Evolutionary conservation across 2,888 invertebrate species (phyloP).

Genomic region (Seira musarum): DNA sequence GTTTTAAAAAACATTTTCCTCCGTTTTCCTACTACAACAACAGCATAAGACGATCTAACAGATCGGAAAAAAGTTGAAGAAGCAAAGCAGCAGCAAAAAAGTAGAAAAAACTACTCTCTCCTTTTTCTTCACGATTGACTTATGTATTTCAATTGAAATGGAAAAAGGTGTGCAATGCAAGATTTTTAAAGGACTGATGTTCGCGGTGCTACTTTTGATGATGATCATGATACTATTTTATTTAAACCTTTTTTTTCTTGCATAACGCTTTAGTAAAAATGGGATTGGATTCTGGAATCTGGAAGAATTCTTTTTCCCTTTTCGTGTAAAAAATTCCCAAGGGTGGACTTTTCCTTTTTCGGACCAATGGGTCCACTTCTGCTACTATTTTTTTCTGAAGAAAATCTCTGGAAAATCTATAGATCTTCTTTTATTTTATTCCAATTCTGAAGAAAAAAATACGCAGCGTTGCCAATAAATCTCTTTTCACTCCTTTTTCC

Average conservation of each 20-base stretch:
- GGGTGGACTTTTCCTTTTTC: conserved; percentile 65
- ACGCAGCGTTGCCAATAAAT: conserved; percentile 58
- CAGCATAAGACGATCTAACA: conserved; percentile 49
- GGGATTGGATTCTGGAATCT: conserved; percentile 39
- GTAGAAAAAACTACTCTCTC: conserved; percentile 42
- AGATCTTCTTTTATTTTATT: conserved; percentile 30
- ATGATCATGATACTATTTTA: conserved; percentile 19
- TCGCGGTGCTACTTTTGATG: too few relatives aligned
- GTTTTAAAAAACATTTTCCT: conserved; percentile 16
- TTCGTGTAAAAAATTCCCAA: conserved; percentile 55
- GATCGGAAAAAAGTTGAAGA: conserved; percentile 58
- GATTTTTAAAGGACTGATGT: conserved; percentile 14
- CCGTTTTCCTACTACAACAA: conserved; percentile 17
- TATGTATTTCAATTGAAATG: conserved; percentile 56
- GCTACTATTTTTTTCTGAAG: background rate
- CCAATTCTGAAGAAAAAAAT: conserved; percentile 57
- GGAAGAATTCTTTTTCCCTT: conserved; percentile 29
- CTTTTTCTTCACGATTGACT: conserved; percentile 53
- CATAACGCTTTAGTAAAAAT: conserved; percentile 34
- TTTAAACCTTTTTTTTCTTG: conserved; percentile 17
- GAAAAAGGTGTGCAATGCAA: conserved; percentile 57
- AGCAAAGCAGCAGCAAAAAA: conserved; percentile 39
- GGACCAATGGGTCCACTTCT: conserved; percentile 66
- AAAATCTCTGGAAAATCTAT: conserved; percentile 20
- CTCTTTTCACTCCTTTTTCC: conserved; percentile 31